These are phyloP conservation scores for Sander lucioperca DNA, from an alignment of 2,113 vertebrate genomes.

Conservation along the genomic window DNA sequence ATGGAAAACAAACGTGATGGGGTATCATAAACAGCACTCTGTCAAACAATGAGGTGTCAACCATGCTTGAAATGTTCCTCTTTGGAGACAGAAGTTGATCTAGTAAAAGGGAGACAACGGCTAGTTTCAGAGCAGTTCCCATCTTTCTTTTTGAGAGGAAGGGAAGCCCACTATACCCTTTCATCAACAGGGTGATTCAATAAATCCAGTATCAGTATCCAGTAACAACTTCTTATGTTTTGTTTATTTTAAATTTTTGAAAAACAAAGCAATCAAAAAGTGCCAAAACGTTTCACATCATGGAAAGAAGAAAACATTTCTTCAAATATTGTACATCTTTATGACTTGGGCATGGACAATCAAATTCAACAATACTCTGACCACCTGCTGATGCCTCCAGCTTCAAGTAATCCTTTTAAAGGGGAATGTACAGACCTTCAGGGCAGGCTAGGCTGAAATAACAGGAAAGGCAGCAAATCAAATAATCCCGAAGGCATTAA, in stretches of 20 bases:
- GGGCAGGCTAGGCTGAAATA: slow-evolving; percentile 10
- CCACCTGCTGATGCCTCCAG: slow-evolving; percentile 24
- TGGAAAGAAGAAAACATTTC: neutral
- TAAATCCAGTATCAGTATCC: neutral
- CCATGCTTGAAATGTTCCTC: slow-evolving; percentile 18
- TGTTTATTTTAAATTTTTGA: neutral
- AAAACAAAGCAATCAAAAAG: neutral
- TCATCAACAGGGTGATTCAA: neutral
- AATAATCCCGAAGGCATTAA: slow-evolving; percentile 8
- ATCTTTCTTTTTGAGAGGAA: neutral
- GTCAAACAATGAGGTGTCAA: slow-evolving; percentile 51
- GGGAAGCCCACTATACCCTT: neutral
- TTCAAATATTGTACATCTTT: neutral
- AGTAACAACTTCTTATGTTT: neutral
- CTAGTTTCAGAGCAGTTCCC: slow-evolving; percentile 18
- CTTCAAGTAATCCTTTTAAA: slow-evolving; percentile 17
- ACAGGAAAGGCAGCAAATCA: slow-evolving; percentile 34
- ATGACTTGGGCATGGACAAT: neutral
- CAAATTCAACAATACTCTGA: slow-evolving; percentile 10
- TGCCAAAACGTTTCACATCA: no score
- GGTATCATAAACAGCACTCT: slow-evolving; percentile 54
- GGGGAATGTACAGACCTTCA: neutral
- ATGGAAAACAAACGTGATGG: slow-evolving; percentile 68
- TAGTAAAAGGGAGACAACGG: slow-evolving; percentile 8
- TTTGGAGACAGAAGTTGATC: slow-evolving; percentile 38